These are phyloP conservation scores for Tenthredo livida DNA, from an alignment of 2,888 invertebrate species.

Conservation along the genomic window DNA sequence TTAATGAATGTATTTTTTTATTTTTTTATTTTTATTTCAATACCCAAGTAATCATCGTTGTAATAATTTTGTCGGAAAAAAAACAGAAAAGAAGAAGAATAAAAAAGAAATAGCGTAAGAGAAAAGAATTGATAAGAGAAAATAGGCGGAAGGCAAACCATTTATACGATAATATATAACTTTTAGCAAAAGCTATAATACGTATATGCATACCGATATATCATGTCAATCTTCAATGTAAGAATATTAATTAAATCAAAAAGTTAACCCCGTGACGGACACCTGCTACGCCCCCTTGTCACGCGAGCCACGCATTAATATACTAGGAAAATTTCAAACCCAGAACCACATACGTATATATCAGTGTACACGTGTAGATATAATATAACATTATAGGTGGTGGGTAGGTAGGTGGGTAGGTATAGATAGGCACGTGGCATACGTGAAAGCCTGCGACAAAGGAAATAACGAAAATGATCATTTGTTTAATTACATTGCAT, in stretches of 20 bases:
- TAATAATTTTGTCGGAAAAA: not conserved
- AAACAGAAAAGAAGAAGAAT: not conserved
- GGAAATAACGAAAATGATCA: not conserved
- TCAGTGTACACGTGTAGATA: not conserved
- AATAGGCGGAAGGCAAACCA: not conserved
- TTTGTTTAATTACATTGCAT: no score
- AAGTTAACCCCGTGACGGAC: constrained; percentile 8
- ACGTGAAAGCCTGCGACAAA: not conserved
- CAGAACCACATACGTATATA: not conserved
- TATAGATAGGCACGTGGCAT: not conserved
- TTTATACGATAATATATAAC: not conserved
- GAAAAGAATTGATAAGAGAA: no score
- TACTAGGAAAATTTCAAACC: constrained; percentile 9
- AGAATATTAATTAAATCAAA: constrained; percentile 4
- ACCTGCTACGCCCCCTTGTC: constrained; percentile 8
- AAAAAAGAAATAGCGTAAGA: not conserved
- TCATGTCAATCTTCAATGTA: not conserved
- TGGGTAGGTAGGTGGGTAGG: no score
- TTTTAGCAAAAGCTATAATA: not conserved
- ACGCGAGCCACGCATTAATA: constrained; percentile 15
- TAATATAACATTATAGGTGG: not conserved
- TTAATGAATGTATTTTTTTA: not conserved
- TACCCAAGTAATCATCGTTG: not conserved
- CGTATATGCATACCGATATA: not conserved
- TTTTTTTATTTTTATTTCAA: not conserved